Base-by-base conservation (phyloP, 2,888 invertebrate species). In the Sepiola atlantica region DNA sequence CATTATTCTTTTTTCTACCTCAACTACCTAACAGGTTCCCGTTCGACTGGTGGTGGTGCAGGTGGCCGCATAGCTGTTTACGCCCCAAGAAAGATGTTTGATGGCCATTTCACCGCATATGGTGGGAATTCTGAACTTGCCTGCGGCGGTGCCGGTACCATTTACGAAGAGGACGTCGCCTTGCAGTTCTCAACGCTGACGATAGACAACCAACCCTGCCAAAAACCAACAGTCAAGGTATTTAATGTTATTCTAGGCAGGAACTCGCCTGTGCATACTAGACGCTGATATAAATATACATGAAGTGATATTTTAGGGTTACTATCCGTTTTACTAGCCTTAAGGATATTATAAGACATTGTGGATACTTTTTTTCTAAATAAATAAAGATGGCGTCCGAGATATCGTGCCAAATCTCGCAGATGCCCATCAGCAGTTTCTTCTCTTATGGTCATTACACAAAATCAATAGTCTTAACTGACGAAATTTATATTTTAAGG, bases 111-210 rank as follows among this genome's bases (percentile, higher is more conserved):
- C 55, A 94, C 55, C 28, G 95, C 96, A 21, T 95, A 95, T 93
- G 96, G 96, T 55, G 96, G 96, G 8, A 18, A 35, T 21, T 95
- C 96, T 32, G 61, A 77, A 2, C 90, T 92, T 57, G 95, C 95
- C n/a, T 94, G 94, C 21, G 96, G 96, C 57, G 96, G 95, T 8
- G 96, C 96, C n/a, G 96, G 96, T 20, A 96, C 96, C 18, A 95
- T 96, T 20, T 96, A 95, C 94, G 92, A 95, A 57, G 32, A 77
- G 12, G 77, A 77, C 77, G 3, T 77, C n/a, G n/a, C 12, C 3
- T 77, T 77, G 2, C n/a, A 77, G 16, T 16, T 12, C 77, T 77
- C 77, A 4, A 32, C 77, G 0, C 77, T 77, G 16, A 77, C 77
- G n/a, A 77, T 77, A 4, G 77, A 77, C 77, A 77, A 77, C 77